phyloP scores from a whole-genome alignment of 1,140 invertebrate genomes.

The Dysdera silvatica region DNA sequence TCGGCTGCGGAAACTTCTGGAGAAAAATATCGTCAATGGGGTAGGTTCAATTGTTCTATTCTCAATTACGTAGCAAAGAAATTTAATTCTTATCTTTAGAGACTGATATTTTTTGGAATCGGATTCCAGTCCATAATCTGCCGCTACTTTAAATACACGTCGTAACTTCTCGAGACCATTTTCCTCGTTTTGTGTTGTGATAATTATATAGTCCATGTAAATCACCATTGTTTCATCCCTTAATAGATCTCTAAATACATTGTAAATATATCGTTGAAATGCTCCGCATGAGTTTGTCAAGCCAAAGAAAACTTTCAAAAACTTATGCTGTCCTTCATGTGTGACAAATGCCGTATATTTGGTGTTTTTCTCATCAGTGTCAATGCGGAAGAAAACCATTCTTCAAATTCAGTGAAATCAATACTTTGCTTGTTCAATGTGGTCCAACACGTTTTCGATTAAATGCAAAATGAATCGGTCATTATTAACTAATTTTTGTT shows the following conservation, averaged over 20 bases:
- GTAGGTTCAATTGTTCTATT: not conserved
- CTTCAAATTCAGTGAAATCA: not conserved
- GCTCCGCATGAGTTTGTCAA: not conserved
- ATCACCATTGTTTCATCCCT: constrained; percentile 4
- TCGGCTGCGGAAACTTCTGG: constrained; percentile 30
- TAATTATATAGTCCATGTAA: constrained; percentile 37
- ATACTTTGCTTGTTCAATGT: not conserved
- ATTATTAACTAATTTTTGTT: not conserved
- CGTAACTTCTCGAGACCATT: constrained; percentile 17
- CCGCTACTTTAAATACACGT: not conserved
- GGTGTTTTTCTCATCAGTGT: not conserved
- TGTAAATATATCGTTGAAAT: constrained; percentile 35
- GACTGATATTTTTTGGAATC: constrained; percentile 3
- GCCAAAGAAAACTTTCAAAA: constrained; percentile 1
- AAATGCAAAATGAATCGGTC: not conserved
- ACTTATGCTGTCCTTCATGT: constrained; percentile 7
- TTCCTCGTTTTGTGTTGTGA: constrained; percentile 4
- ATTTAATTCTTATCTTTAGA: not conserved
- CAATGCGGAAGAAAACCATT: constrained; percentile 5
- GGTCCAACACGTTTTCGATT: not conserved
- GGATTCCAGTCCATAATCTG: not conserved
- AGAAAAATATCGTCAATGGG: not conserved
- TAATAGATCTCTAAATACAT: constrained; percentile 25
- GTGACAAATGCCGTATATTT: constrained; percentile 6
- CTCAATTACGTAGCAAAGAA: not conserved